Evolutionary conservation across 1,140 invertebrate species (phyloP).

Genomic region (Cephus cinctus): DNA sequence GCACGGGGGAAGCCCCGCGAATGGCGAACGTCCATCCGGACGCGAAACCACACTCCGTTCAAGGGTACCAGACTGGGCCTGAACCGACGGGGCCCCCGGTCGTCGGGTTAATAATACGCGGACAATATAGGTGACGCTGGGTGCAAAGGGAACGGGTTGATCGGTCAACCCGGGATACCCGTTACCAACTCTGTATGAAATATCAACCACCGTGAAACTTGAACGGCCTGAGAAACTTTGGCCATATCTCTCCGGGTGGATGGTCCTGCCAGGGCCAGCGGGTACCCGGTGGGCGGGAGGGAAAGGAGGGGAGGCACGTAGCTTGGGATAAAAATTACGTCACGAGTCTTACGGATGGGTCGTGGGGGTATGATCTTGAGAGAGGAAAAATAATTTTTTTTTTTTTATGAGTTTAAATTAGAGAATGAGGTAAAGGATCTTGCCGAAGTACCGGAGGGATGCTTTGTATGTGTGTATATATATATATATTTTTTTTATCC

Average conservation of each 20-base stretch:
- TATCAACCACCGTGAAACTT: constrained; percentile 57
- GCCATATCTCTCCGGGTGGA: constrained; percentile 23
- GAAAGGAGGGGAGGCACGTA: too few species aligned
- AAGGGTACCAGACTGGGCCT: constrained; percentile 21
- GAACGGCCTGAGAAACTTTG: constrained; percentile 55
- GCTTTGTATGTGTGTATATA: too few species aligned
- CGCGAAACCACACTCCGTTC: constrained; percentile 51
- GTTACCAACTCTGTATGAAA: constrained; percentile 54
- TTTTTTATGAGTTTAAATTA: too few species aligned
- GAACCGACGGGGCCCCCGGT: constrained; percentile 19
- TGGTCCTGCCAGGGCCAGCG: too few species aligned
- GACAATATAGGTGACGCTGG: constrained; percentile 47
- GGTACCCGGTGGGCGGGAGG: too few species aligned
- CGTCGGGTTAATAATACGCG: constrained; percentile 36
- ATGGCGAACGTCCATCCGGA: constrained; percentile 35
- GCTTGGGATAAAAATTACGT: too few species aligned
- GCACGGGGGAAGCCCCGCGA: constrained; percentile 8
- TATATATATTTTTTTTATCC: too few species aligned
- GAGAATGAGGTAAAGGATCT: too few species aligned
- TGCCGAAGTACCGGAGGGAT: too few species aligned
- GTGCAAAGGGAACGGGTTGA: constrained; percentile 27
- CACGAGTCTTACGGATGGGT: too few species aligned
- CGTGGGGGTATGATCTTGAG: too few species aligned
- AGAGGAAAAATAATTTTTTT: too few species aligned
- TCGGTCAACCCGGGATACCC: constrained; percentile 34